Percentiles rank a stretch among this genome's conserved stretches.
These are phyloP conservation scores for Dicentrarchus labrax DNA, from an alignment of 2,113 vertebrate species.

Conservation along the genomic window DNA sequence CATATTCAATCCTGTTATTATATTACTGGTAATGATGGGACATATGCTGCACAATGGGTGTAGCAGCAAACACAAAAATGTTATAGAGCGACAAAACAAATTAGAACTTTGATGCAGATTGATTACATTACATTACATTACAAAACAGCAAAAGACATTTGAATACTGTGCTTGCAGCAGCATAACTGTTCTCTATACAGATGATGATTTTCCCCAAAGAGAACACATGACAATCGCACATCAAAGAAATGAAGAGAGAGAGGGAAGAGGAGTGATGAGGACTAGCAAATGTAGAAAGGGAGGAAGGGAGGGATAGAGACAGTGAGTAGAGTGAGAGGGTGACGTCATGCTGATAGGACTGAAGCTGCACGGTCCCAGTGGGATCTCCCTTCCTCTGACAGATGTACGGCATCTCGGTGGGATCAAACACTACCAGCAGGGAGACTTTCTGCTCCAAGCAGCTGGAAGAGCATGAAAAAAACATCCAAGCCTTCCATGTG, in stretches of 20 bases:
- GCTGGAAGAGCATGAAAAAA: slow-evolving; percentile 70
- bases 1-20: slow-evolving; percentile 11
- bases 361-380: slow-evolving; percentile 61
- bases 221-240: neutral
- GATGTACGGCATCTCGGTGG: slow-evolving; percentile 68
- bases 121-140: slow-evolving; percentile 10
- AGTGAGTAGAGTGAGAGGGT: slow-evolving; percentile 43
- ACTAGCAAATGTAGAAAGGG: neutral
- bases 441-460: slow-evolving; percentile 62
- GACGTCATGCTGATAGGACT: slow-evolving; percentile 66
- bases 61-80: slow-evolving; percentile 20
- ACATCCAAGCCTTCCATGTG: slow-evolving; percentile 49
- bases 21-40: neutral
- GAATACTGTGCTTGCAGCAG: neutral
- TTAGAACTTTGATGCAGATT: slow-evolving; percentile 16
- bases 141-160: slow-evolving; percentile 18
- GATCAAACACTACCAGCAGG: slow-evolving; percentile 76
- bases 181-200: neutral
- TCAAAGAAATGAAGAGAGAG: neutral
- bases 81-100: slow-evolving; percentile 3
- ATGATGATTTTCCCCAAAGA: neutral
- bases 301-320: neutral
- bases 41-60: neutral
- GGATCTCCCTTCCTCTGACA: slow-evolving; percentile 70
- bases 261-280: neutral